Evolutionary conservation across 2,888 invertebrate genomes (phyloP).

Genomic region (Chirona hameri): DNA sequence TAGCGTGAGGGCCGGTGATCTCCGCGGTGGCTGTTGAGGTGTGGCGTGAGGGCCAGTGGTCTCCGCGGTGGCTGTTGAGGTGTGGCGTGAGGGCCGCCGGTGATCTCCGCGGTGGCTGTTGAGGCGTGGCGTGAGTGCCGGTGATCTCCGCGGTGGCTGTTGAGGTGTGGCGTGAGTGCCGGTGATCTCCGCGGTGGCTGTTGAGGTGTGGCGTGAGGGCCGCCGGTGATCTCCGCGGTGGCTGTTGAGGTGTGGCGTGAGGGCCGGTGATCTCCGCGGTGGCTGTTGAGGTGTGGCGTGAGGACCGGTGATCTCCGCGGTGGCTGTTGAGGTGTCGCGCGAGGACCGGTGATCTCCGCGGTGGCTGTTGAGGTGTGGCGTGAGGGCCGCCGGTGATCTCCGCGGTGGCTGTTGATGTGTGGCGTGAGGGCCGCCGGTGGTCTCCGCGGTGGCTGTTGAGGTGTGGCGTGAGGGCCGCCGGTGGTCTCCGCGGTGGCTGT

Average conservation of each 20-base stretch:
- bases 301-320: slow-evolving; percentile 47
- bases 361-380: too few species aligned
- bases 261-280: slow-evolving; percentile 47
- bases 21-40: slow-evolving; percentile 2
- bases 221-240: slow-evolving; percentile 42
- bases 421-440: slow-evolving; percentile 55
- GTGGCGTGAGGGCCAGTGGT: slow-evolving; percentile 54
- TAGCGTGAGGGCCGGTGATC: slow-evolving; percentile 53
- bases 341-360: slow-evolving; percentile 47
- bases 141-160: slow-evolving; percentile 25
- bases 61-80: not conserved
- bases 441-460: slow-evolving; percentile 1
- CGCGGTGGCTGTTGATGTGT: not conserved
- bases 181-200: slow-evolving; percentile 39
- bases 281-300: too few species aligned
- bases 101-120: slow-evolving; percentile 5
- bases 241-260: too few species aligned
- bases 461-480: slow-evolving; percentile 59
- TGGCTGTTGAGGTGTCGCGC: too few species aligned
- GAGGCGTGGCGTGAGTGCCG: slow-evolving; percentile 59
- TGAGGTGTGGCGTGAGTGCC: too few species aligned
- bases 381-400: slow-evolving; percentile 48
- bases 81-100: slow-evolving; percentile 58
- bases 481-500: slow-evolving; percentile 25
- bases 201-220: too few species aligned